Base-by-base conservation (phyloP, 2,888 invertebrate species). In the Flabesymbios commensalis region DNA sequence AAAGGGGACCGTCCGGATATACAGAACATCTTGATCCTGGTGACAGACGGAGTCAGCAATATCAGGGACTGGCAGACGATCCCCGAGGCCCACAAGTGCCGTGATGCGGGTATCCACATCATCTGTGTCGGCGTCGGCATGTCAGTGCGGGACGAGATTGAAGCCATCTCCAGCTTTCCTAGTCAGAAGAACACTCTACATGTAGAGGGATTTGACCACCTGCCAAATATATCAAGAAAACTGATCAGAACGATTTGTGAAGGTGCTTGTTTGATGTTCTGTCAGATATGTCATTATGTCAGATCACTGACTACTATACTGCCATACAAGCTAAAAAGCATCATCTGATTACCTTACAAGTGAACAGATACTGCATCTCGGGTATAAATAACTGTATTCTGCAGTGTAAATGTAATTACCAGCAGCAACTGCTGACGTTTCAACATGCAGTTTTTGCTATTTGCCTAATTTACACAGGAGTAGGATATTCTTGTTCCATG, bases 101-200 rank as follows among this genome's bases (percentile, higher is more conserved):
- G 65, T 24, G 61, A 61, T 5, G 59, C 57, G 1, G 67, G 67
- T 1, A 67, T 72, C 49, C 66, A 67, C 48, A 54, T 73, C 10
- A 70, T 71, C 55, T 65, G 60, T 2, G 62, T 73, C 43, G 74
- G 72, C 2, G 61, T 74, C 2, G 64, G 67, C 4, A 53, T 73
- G 19, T 57, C 51, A n/a, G 36, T 43, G 19, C 10, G 45, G 14
- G 47, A 36, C 1, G 48, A 53, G 33, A 36, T 64, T 39, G 41
- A 52, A 51, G 19, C 43, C 2, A 33, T 68, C 26, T 33, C 59
- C 10, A 51, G 61, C n/a, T 48, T 48, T 10, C 62, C 63, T 28
- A 54, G 39, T 17, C 39, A 59, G 39, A 55, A 60, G n/a, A 66
- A 63, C 31, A 24, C 56, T n/a, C 33, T 63, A 28, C 49, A 54